phyloP scores from a whole-genome alignment of 2,797 vertebrate genomes.

The Enteromius anoplus region DNA sequence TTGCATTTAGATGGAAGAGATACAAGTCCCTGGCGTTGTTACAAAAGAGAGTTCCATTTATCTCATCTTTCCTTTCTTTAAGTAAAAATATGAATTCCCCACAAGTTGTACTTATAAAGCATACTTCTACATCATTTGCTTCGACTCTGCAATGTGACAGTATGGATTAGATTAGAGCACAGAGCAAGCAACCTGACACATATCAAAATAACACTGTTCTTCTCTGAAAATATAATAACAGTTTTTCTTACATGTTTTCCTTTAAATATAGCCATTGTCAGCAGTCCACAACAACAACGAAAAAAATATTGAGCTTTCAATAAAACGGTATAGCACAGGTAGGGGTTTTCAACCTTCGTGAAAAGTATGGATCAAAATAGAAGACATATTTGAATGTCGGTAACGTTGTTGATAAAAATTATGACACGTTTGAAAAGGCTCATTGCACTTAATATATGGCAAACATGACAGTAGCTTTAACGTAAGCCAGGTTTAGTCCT shows the following conservation, averaged over 20 bases:
- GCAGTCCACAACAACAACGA: slow-evolving; percentile 78
- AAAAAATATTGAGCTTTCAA: slow-evolving; percentile 78
- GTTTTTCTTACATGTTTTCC: slow-evolving; percentile 70
- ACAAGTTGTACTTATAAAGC: slow-evolving; percentile 81
- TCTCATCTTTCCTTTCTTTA: slow-evolving; percentile 18
- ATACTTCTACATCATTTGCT: slow-evolving; percentile 81
- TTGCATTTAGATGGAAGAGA: slow-evolving; percentile 50
- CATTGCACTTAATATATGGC: slow-evolving; percentile 88
- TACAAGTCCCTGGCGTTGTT: slow-evolving; percentile 29
- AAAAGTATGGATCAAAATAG: slow-evolving; percentile 77
- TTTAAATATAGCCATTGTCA: slow-evolving; percentile 79
- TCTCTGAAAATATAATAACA: slow-evolving; percentile 85
- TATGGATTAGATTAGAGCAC: slow-evolving; percentile 75
- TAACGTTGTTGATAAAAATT: slow-evolving; percentile 78
- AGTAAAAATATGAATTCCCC: slow-evolving; percentile 58
- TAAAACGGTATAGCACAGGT: slow-evolving; percentile 77
- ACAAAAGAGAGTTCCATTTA: slow-evolving; percentile 34
- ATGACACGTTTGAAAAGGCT: slow-evolving; percentile 83
- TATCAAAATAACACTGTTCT: slow-evolving; percentile 87
- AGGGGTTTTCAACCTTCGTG: slow-evolving; percentile 72
- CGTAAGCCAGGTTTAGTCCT: slow-evolving; percentile 90
- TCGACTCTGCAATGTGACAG: slow-evolving; percentile 77
- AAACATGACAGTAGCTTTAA: slow-evolving; percentile 94
- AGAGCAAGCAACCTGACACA: slow-evolving; percentile 84
- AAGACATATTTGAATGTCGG: slow-evolving; percentile 80